phyloP scores from a whole-genome alignment of 2,797 vertebrate genomes.

The Ceryle rudis region DNA sequence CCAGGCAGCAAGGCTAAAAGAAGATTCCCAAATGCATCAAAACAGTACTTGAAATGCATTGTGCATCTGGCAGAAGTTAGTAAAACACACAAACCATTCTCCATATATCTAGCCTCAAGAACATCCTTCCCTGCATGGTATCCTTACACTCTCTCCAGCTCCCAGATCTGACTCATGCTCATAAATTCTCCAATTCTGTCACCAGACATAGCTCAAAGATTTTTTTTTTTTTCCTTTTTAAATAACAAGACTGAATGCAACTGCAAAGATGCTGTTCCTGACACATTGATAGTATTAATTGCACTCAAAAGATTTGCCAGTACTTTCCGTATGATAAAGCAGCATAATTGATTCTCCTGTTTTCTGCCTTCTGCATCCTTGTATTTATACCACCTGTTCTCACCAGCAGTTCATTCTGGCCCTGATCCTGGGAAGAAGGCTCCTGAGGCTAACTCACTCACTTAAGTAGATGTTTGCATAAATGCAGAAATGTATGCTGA shows the following conservation, averaged over 20 bases:
- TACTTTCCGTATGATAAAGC: background rate
- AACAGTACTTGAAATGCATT: background rate
- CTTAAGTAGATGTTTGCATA: background rate
- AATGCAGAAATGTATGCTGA: background rate
- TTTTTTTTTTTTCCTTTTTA: background rate
- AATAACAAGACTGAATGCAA: background rate
- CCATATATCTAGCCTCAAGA: background rate
- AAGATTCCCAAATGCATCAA: background rate
- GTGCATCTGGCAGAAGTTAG: background rate
- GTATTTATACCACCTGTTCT: conserved; percentile 8
- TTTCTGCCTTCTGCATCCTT: background rate
- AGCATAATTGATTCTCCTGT: background rate
- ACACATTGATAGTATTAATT: background rate
- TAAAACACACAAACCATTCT: background rate
- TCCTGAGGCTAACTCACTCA: background rate
- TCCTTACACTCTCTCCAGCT: background rate
- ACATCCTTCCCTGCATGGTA: background rate
- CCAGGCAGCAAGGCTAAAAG: background rate
- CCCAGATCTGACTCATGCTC: background rate
- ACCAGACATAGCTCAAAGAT: background rate
- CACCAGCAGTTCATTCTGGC: conserved; percentile 12
- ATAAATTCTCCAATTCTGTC: background rate
- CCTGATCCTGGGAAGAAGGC: background rate
- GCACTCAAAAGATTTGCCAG: conserved; percentile 1
- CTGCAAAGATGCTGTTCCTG: background rate